Evolutionary conservation across 1,140 invertebrate species (phyloP).

Genomic region (Zeugodacus cucurbitae): DNA sequence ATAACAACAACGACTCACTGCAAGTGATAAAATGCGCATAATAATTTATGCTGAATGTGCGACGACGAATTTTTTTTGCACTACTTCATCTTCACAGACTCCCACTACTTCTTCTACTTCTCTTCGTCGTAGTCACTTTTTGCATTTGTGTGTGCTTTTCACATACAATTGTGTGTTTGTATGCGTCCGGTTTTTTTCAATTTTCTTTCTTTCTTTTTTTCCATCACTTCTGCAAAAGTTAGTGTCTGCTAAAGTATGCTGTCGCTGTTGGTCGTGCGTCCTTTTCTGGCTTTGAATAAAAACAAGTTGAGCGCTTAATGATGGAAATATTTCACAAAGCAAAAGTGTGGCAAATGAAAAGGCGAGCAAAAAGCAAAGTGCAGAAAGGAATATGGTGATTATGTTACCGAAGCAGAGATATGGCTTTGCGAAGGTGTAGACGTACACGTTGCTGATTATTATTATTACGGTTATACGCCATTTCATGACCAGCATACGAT

Average conservation of each 20-base stretch:
- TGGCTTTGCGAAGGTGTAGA: background rate
- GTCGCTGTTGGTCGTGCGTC: background rate
- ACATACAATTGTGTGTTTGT: background rate
- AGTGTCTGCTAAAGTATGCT: background rate
- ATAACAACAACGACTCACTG: background rate
- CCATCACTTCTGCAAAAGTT: background rate
- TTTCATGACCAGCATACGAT: conserved; percentile 32
- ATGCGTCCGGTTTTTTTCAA: background rate
- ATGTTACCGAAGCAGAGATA: background rate
- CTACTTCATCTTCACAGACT: background rate
- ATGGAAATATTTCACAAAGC: conserved; percentile 29
- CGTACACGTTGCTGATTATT: background rate
- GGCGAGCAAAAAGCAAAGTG: background rate
- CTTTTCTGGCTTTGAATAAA: conserved; percentile 2
- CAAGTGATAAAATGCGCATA: conserved; percentile 38
- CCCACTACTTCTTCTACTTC: background rate
- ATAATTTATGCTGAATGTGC: conserved; percentile 25
- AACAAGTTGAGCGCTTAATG: conserved; percentile 27
- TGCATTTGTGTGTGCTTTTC: no score
- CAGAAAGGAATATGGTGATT: background rate
- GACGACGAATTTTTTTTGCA: background rate
- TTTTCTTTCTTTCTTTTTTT: background rate
- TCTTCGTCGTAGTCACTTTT: background rate
- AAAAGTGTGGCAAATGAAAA: background rate
- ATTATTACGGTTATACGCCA: conserved; percentile 6